Evolutionary conservation across 2,797 vertebrate genomes (phyloP).

Genomic region (Urophycis tenuis): DNA sequence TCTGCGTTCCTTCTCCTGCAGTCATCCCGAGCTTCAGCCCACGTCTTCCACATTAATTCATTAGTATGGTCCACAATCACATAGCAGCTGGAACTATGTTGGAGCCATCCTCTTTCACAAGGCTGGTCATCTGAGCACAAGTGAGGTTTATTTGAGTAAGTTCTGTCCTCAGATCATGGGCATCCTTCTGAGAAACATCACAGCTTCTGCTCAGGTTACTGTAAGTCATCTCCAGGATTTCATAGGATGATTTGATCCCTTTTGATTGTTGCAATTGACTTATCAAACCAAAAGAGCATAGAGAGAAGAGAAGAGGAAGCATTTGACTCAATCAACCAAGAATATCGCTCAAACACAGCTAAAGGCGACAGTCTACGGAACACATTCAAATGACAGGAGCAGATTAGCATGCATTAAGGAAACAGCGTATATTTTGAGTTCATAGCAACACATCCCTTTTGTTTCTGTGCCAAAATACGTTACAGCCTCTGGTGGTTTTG

Average conservation of each 20-base stretch:
- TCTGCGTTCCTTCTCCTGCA: slow-evolving; percentile 34
- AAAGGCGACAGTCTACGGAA: no score
- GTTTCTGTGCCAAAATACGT: no score
- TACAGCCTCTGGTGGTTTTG: no score
- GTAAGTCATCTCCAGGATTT: neutral
- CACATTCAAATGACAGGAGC: no score
- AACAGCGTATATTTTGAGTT: no score
- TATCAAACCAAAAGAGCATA: no score
- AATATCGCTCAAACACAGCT: no score
- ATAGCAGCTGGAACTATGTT: slow-evolving; percentile 34
- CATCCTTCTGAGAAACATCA: slow-evolving; percentile 8
- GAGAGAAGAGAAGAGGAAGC: no score
- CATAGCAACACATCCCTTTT: no score
- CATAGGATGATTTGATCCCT: slow-evolving; percentile 1
- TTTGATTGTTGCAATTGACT: no score
- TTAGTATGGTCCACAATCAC: rapidly evolving
- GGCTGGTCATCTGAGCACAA: slow-evolving; percentile 24
- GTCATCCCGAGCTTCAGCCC: slow-evolving; percentile 27
- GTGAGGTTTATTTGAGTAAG: slow-evolving; percentile 14
- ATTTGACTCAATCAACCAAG: no score
- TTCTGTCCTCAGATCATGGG: slow-evolving; percentile 3
- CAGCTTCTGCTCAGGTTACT: slow-evolving; percentile 22
- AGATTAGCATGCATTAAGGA: no score
- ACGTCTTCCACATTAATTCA: rapidly evolving
- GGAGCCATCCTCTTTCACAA: slow-evolving; percentile 17